Evolutionary conservation across 30 jellyfish, hydroid and myxozoan species (phyloP), one percentile per base, ranked within the genome.

Genomic region (Hydractinia symbiolongicarpus): DNA sequence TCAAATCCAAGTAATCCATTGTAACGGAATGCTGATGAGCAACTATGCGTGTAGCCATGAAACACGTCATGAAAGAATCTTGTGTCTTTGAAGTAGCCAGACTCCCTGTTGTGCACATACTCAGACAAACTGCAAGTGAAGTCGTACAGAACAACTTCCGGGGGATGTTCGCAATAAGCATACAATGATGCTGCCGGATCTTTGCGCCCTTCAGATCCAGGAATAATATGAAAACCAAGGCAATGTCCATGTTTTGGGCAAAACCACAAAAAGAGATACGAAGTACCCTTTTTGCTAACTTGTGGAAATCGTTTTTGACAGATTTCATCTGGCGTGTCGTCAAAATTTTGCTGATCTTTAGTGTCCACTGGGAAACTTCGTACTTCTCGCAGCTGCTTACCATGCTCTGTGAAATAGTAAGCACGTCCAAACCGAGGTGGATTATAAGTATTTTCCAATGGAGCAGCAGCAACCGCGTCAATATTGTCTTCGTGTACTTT

Each of bases 381-480:
- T 53, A 66, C 44, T 66, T 66, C 44, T 66, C 76, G 21, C 10
- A 66, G 21, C 44, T 66, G 76, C 21, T 53, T 19, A 19, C 76
- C 76, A 66, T 66, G 76, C 44, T 66, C 44, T 66, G 21, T 53
- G 44, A 66, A 66, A 66, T 66, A 66, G 44, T 66, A 66, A 66
- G 76, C 76, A 19, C 76, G n/a, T 53, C 76, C 76, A 66, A 66
- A 66, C 44, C 76, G 21, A 19, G 76, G 76, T 66, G 76, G 76
- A 53, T 66, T 66, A 66, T 66, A 66, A 66, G 76, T 66, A 66
- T 66, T 53, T 66, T 66, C 44, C 21, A 66, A 19, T 50, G 44
- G 53, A 19, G 21, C 76, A 66, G 76, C 76, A 66, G 8, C 50
- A 19, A 19, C 50, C 50, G 76, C 53, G 21, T 8, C 53, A 50